Conservation (phyloP, 1,140 invertebrate species). For the Nephila pilipes region DNA sequence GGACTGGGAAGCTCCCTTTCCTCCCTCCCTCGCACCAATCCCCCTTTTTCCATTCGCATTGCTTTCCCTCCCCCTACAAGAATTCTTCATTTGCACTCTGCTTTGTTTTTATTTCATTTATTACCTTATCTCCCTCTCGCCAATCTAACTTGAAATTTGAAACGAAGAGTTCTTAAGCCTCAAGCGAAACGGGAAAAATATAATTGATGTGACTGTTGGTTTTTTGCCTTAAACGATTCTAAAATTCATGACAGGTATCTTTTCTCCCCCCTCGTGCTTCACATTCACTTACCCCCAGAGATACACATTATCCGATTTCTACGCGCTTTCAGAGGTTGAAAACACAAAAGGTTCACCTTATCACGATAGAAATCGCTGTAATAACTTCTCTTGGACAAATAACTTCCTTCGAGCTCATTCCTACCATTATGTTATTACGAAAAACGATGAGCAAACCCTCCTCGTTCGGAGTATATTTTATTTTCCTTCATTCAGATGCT, state of each 20-base stretch:
- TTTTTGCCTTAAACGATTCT: slow-evolving; percentile 66
- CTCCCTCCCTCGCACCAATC: background rate
- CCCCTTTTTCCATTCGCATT: background rate
- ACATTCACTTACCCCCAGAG: slow-evolving; percentile 45
- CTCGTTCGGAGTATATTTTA: background rate
- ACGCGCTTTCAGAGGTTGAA: background rate
- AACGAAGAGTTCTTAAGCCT: slow-evolving; percentile 19
- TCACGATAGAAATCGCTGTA: slow-evolving; percentile 63
- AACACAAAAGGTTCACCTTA: slow-evolving; percentile 50
- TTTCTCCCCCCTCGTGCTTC: background rate
- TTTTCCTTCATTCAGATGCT: slow-evolving; percentile 46
- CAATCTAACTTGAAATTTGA: background rate
- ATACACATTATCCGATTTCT: slow-evolving; percentile 27
- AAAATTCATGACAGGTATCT: slow-evolving; percentile 64
- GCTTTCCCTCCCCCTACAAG: background rate
- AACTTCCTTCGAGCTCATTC: slow-evolving; percentile 52
- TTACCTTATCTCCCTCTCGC: background rate
- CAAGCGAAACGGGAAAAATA: slow-evolving; percentile 20
- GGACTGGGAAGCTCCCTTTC: slow-evolving; percentile 23
- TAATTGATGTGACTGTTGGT: slow-evolving; percentile 67
- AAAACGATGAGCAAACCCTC: slow-evolving; percentile 33
- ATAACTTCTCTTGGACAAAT: slow-evolving; percentile 69
- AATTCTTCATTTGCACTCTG: slow-evolving; percentile 69
- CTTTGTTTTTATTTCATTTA: slow-evolving; percentile 32
- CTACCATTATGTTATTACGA: slow-evolving; percentile 66